Percentiles rank a stretch among this genome's conserved stretches.
Evolutionary conservation across 2,888 invertebrate genomes (phyloP).

Genomic region (Coenonympha glycerion): DNA sequence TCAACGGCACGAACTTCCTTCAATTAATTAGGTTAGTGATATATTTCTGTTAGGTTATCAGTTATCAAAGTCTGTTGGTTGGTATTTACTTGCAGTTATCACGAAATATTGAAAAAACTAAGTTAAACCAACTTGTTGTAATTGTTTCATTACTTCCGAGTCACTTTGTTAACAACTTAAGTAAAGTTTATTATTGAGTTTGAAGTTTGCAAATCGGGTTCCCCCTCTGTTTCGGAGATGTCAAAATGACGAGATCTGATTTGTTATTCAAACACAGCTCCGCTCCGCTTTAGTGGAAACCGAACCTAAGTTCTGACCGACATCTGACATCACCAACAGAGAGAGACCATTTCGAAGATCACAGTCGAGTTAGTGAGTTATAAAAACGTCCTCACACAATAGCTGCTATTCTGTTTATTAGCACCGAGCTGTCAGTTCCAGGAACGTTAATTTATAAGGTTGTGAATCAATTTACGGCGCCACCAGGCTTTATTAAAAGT

Average conservation of each 20-base stretch:
- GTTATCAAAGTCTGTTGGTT: conserved; percentile 4
- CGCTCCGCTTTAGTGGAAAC: no score
- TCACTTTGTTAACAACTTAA: no score
- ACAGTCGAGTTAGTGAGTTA: no score
- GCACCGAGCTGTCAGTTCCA: neutral
- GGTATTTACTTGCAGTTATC: conserved; percentile 3
- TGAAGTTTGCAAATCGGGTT: no score
- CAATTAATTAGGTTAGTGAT: neutral
- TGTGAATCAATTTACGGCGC: neutral
- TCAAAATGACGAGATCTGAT: no score
- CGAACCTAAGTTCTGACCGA: no score
- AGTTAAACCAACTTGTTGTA: neutral
- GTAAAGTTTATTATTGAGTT: no score
- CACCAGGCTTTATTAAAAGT: neutral
- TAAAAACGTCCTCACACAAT: no score
- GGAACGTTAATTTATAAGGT: neutral
- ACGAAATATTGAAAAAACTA: conserved; percentile 1
- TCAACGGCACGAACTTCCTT: conserved; percentile 9
- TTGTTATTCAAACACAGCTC: no score
- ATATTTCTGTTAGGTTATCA: conserved; percentile 10
- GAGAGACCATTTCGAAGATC: no score
- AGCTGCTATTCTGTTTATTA: neutral
- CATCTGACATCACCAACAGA: no score
- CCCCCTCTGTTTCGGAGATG: no score
- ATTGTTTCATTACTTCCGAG: neutral